Conservation (phyloP, 2,888 invertebrate genomes). For the Ectemnius lituratus region DNA sequence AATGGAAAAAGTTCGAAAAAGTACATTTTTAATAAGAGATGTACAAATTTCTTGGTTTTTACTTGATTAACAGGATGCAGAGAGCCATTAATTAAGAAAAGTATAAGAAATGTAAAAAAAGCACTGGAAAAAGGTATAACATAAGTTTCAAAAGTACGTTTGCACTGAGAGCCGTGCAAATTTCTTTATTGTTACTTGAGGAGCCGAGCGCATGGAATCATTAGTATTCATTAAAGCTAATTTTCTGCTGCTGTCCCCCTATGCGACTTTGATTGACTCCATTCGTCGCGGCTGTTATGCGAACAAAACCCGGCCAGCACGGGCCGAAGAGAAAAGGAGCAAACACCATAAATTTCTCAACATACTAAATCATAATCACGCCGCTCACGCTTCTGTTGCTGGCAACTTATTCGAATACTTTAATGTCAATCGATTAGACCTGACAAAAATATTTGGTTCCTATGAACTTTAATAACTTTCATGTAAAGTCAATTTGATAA, state of each 20-base stretch:
- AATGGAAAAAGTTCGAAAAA: too few relatives aligned
- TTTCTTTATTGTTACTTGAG: constrained; percentile 28
- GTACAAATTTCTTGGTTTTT: background rate
- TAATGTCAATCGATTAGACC: background rate
- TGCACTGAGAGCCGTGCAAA: background rate
- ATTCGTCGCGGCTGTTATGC: constrained; percentile 15
- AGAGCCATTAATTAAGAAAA: too few relatives aligned
- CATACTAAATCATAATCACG: background rate
- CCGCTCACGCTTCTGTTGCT: background rate
- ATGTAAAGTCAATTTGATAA: too few relatives aligned
- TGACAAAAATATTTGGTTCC: too few relatives aligned
- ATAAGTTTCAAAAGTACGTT: background rate
- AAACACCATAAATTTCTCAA: background rate
- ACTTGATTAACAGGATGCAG: too few relatives aligned
- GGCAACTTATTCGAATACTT: background rate
- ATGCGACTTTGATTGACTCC: constrained; percentile 35
- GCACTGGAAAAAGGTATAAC: too few relatives aligned
- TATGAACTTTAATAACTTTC: too few relatives aligned
- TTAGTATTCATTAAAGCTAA: constrained; percentile 50
- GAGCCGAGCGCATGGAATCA: constrained; percentile 24
- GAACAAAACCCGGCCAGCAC: constrained; percentile 10
- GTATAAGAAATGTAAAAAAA: too few relatives aligned
- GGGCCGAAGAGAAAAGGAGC: constrained; percentile 4
- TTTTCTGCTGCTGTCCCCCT: constrained; percentile 41
- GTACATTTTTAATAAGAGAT: background rate